Evolutionary conservation across 2,113 vertebrate genomes (phyloP).

Genomic region (Chrysochloris asiatica): DNA sequence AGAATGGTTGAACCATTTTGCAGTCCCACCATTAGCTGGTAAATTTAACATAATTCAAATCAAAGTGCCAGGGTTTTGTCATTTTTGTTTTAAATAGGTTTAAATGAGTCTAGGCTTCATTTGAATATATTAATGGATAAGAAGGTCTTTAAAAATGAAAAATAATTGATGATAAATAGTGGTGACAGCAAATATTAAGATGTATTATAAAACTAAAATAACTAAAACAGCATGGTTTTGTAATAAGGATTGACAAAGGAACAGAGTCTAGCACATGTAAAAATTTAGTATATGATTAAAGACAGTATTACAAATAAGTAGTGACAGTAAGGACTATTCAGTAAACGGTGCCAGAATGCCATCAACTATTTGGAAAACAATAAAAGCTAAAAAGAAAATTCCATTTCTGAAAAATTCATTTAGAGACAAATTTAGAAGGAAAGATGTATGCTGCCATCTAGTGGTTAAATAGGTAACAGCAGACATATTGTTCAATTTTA

Average conservation of each 20-base stretch:
- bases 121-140: background rate
- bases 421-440: conserved; percentile 66
- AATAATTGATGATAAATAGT: background rate
- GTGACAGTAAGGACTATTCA: background rate
- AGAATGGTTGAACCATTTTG: too few species aligned
- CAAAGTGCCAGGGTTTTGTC: background rate
- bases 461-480: conserved; percentile 31
- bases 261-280: background rate
- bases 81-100: background rate
- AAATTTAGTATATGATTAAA: conserved; percentile 33
- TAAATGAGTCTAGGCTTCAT: conserved; percentile 8
- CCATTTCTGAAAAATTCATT: conserved; percentile 12
- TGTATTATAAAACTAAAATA: conserved; percentile 51
- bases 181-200: conserved; percentile 1
- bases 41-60: background rate
- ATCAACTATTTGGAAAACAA: conserved; percentile 38
- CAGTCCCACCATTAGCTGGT: too few species aligned
- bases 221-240: conserved; percentile 65
- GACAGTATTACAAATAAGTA: background rate
- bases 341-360: background rate
- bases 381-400: conserved; percentile 32
- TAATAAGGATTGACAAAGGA: conserved; percentile 28
- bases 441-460: conserved; percentile 78
- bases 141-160: conserved; percentile 26
- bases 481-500: background rate